phyloP scores from a whole-genome alignment of 2,113 vertebrate genomes.

The Gadus chalcogrammus region DNA sequence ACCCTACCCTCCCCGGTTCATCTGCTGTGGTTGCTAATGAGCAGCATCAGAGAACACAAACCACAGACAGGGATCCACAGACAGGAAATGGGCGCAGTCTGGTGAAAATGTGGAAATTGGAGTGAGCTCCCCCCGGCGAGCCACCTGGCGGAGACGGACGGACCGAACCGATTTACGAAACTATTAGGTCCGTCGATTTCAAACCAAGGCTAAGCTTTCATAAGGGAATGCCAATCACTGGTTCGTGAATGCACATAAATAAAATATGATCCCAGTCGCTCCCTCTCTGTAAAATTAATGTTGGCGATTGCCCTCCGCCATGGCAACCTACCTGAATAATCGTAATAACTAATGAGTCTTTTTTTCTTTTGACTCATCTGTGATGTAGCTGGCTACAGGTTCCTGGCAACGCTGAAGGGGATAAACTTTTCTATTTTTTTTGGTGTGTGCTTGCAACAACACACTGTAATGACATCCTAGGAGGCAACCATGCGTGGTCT shows the following conservation, averaged over 20 bases:
- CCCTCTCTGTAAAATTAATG: neutral
- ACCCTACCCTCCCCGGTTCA: slow-evolving; percentile 38
- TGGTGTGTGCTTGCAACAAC: neutral
- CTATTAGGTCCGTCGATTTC: slow-evolving; percentile 33
- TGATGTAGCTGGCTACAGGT: neutral
- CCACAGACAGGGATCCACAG: slow-evolving; percentile 45
- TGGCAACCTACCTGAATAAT: too few species aligned
- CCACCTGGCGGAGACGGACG: slow-evolving; percentile 35
- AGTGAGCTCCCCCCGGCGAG: slow-evolving; percentile 44
- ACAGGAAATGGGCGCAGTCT: slow-evolving; percentile 51
- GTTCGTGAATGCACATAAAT: slow-evolving; percentile 7
- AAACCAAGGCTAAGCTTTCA: slow-evolving; percentile 23
- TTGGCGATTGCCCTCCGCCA: neutral
- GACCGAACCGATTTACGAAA: slow-evolving; percentile 46
- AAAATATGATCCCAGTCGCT: slow-evolving; percentile 2
- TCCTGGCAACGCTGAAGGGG: neutral
- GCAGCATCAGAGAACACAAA: slow-evolving; percentile 32
- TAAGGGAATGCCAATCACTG: slow-evolving; percentile 37
- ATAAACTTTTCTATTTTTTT: too few species aligned
- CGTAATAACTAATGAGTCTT: too few species aligned
- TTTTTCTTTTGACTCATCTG: too few species aligned
- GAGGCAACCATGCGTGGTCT: neutral
- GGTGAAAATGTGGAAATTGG: slow-evolving; percentile 42
- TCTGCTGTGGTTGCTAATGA: slow-evolving; percentile 66
- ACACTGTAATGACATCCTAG: neutral